Evolutionary conservation across 2,888 invertebrate genomes (phyloP), one percentile per base, ranked within the genome.

Genomic region (Alitta virens): DNA sequence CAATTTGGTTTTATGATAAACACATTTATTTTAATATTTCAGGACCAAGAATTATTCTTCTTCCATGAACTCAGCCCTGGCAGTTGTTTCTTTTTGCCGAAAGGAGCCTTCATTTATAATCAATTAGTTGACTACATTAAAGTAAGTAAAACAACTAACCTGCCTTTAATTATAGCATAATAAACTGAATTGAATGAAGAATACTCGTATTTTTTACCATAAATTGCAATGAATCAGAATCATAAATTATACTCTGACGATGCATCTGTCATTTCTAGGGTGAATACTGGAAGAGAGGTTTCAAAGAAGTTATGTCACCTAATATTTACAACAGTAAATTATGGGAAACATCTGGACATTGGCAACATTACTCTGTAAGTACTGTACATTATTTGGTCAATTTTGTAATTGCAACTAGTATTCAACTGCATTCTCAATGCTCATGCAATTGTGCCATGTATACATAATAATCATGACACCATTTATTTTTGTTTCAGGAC

Each of bases 31-130:
- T n/a, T n/a, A n/a, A n/a, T n/a, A 59, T 72, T 84, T 51, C 77
- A 90, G 86, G 96, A 99, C 73, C 99, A 99, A 86, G 97, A 99
- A 82, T 82, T 99, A 60, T 99, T 92, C 85, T 98, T 99, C 85
- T 99, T 99, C 87, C 94, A 99, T 82, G 97, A 97, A 83, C 82
- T 98, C 43, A 96, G 96, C 9, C 99, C 99, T 0, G 99, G 99
- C 0, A 95, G 95, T 0, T 97, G 97, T 77, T 99, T 99, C 85
- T 99, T 99, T 86, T 90, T 93, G 78, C 98, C 99, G 0, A 89
- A 91, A 12, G 99, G 99, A 2, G 92, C 98, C 0, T 90, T 94
- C 78, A 96, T 99, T 70, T 99, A 99, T 85, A 99, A 97, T 81
- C 90, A 90, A 0, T 85, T 99, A n/a, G 85, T 94, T 27, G 88